Evolutionary conservation across 2,797 vertebrate genomes (phyloP).

Genomic region (Distichodus sexfasciatus): DNA sequence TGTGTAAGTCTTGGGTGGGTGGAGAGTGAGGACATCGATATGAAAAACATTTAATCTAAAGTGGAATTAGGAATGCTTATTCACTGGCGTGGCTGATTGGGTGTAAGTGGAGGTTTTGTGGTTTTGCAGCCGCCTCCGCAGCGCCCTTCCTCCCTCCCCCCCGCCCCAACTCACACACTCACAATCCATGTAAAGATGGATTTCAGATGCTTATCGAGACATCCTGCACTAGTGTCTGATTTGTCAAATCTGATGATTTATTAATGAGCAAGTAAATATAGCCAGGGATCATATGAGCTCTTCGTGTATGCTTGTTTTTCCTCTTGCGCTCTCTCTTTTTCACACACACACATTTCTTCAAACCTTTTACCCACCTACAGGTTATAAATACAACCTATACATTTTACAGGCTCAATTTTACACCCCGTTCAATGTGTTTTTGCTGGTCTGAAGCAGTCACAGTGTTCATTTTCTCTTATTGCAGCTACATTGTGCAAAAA

Average conservation of each 20-base stretch:
- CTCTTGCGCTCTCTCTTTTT: not conserved
- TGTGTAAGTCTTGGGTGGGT: slow-evolving; percentile 16
- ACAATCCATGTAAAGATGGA: slow-evolving; percentile 53
- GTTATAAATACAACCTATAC: too few species aligned
- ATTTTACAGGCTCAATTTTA: too few species aligned
- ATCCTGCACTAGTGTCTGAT: slow-evolving; percentile 62
- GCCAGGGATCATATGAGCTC: slow-evolving; percentile 36
- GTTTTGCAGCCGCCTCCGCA: not conserved
- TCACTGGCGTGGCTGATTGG: slow-evolving; percentile 30
- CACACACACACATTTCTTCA: not conserved
- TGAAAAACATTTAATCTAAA: slow-evolving; percentile 26
- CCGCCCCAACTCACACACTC: too few species aligned
- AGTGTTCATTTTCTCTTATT: too few species aligned
- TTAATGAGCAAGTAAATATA: slow-evolving; percentile 72
- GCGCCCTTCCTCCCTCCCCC: slow-evolving; percentile 3
- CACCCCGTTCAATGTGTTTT: too few species aligned
- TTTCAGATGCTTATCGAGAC: slow-evolving; percentile 64
- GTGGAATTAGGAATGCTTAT: slow-evolving; percentile 44
- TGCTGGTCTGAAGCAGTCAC: too few species aligned
- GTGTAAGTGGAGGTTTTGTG: slow-evolving; percentile 44
- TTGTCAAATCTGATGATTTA: slow-evolving; percentile 72
- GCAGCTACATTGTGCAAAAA: too few species aligned
- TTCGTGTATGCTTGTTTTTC: not conserved
- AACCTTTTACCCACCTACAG: too few species aligned
- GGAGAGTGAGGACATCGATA: slow-evolving; percentile 4